Base-by-base conservation (phyloP, 1,140 invertebrate species). In the Trichoplusia ni region DNA sequence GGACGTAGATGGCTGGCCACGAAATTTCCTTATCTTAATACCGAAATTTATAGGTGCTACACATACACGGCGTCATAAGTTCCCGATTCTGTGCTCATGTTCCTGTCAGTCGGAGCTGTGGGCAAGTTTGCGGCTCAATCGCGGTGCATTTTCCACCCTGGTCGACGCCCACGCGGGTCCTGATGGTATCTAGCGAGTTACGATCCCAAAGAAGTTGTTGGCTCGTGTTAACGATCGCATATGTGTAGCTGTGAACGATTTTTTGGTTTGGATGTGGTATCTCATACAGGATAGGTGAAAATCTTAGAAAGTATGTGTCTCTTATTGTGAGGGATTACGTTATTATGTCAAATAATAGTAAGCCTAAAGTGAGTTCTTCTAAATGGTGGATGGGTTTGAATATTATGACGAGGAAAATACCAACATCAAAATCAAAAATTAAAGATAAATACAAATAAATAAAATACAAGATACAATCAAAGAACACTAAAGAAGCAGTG, bases 151-250 rank as follows among this genome's bases (percentile, higher is more conserved):
- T 42, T 53, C 56, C 56, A 42, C 58, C 58, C 31, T 47, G 23
- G 44, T 56, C 29, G 23, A 23, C 67, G 62, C 67, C 67, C 62
- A 69, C 67, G 56, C 51, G 23, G n/a, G 0, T 9, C 25, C 13
- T 47, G 67, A 70, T 64, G 56, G 38, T 70, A 70, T 67, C 69
- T 56, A 9, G 42, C 38, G 61, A 71, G 64, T 71, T 71, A 71
- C 64, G 69, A 63, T 49, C 59, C 64, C 64, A 23, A 37, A 38
- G 33, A 23, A 64, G 60, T 23, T 64, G 64, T 46, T 23, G 42
- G 16, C 27, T n/a, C 42, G 4, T 71, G 64, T 71, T 66, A 46
- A 46, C 40, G 51, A 65, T 67, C 49, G 21, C 33, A 38, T 67
- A 31, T 67, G 47, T 44, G 23, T 19, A n/a, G 18, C 13, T 18